Base-by-base conservation (phyloP, 2,797 vertebrate species). In the Scleropages formosus region DNA sequence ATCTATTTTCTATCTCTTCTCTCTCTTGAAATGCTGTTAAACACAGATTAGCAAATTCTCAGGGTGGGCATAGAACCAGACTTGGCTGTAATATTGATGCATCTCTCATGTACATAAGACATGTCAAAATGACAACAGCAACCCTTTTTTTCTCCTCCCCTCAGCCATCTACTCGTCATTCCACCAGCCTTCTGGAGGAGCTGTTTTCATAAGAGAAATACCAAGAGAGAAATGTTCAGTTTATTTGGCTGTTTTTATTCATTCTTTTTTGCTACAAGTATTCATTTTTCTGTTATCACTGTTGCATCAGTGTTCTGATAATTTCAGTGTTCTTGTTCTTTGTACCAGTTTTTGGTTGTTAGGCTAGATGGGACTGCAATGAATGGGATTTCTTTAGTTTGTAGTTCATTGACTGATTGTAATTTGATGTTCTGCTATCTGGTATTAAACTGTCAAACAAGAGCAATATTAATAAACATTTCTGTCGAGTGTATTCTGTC, bases 181-280 rank as follows among this genome's bases (percentile, higher is more conserved):
- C 87, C 12, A 68, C 82, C 72, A 90, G 88, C 64, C 78, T 83
- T 72, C 79, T 90, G 10, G 89, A 91, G 47, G 90, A 93, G 75
- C 89, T 96, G 39, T 92, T 95, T 73, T 87, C 92, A 20, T 93
- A 80, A 91, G 49, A 27, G 15, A 22, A 59, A 53, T 24, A 20
- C 20, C 18, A 27, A 16, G 11, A 39, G n/a, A 20, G 4, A 69
- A 51, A 20, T 46, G 15, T 22, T 26, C 24, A 10, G 8, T 26
- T 31, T 2, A 39, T 39, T 39, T 39, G 31, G 6, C 6, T 39
- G 39, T 39, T 6, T 39, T 31, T 6, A 39, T 39, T 39, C 31
- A 39, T 39, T 39, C 2, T 39, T 2, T 2, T 6, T 39, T 6
- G 31, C 39, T 39, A 39, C 2, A 39, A 31, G 47, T 24, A n/a